Evolutionary conservation across 2,888 invertebrate genomes (phyloP), one percentile per base, ranked within the genome.

Genomic region (Agrotis puta): DNA sequence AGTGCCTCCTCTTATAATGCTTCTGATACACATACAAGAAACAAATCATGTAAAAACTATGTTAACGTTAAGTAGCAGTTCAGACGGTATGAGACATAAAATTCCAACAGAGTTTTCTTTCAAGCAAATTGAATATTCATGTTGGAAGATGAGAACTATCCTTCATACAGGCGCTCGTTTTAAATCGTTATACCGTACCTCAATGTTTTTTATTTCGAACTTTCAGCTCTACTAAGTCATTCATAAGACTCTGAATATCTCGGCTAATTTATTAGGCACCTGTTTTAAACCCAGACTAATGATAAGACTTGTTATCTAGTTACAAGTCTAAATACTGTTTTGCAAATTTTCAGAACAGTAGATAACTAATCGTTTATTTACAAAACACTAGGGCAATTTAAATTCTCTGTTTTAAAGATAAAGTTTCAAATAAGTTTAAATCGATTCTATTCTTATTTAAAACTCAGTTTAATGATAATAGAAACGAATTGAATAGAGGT

Each of bases 91-190:
- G 51, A 77, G 77, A 84, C 85, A 85, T 84, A 87, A 90, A 90
- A 90, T 88, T 89, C 79, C 80, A 73, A 70, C 73, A 73, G 81
- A 88, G 85, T 86, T 90, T 91, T 90, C 88, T 88, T 89, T 89
- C 84, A 85, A 87, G 87, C 85, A 92, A 90, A 92, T 92, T 91
- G 91, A 92, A 93, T 92, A 92, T 92, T 90, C 90, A 92, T 91
- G 87, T 81, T 71, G 74, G 70, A 66, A 81, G 81, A 87, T 83
- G 80, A 83, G 76, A 78, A 77, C 84, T 83, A 88, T 88, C 85
- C 80, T 81, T 88, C 85, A 85, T 70, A 78, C 78, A 78, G 69
- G 79, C 71, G 74, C 81, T 59, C 73, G 73, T 76, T 78, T 76
- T 63, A 71, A 77, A 78, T 77, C 71, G 70, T 79, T 79, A 68